Percentiles rank a stretch among this genome's conserved stretches.
phyloP scores from a whole-genome alignment of 1,140 invertebrate genomes.

The Palaemon carinicauda region DNA sequence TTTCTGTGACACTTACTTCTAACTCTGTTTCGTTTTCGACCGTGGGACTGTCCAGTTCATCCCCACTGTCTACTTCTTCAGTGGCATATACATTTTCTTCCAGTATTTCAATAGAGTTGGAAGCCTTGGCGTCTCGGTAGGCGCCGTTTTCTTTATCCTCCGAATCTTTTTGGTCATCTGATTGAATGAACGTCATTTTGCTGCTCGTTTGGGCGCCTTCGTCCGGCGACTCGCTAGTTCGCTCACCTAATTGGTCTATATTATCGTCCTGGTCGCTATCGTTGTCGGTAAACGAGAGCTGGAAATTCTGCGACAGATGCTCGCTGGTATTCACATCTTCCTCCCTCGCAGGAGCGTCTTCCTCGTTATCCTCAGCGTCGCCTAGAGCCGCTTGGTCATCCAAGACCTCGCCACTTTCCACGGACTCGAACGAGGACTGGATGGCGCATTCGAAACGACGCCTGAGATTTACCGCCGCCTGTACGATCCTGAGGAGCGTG shows the following conservation, averaged over 20 bases:
- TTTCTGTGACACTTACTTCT: background rate
- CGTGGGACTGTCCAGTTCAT: background rate
- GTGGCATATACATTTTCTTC: constrained; percentile 20
- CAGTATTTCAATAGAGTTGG: constrained; percentile 46
- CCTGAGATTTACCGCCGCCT: constrained; percentile 49
- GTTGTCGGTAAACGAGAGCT: constrained; percentile 31
- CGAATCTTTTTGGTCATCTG: background rate
- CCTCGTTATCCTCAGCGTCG: background rate
- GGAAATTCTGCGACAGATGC: constrained; percentile 34
- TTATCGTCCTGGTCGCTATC: background rate
- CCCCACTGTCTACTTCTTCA: background rate
- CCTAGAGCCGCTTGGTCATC: constrained; percentile 15
- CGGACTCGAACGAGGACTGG: constrained; percentile 53
- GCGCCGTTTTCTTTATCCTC: constrained; percentile 28
- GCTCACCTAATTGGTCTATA: no score
- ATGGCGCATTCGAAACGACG: constrained; percentile 49
- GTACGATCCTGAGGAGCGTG: constrained; percentile 50
- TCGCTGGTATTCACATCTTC: constrained; percentile 40
- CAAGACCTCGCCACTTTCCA: constrained; percentile 35
- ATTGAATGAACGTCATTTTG: constrained; percentile 34
- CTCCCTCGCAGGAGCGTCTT: background rate
- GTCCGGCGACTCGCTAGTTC: no score
- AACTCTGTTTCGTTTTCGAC: background rate
- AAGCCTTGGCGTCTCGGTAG: constrained; percentile 25
- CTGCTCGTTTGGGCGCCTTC: background rate